Percentiles rank a stretch among this genome's conserved stretches.
These are phyloP conservation scores for Anableps anableps DNA, from an alignment of 2,797 vertebrate species.

Conservation along the genomic window DNA sequence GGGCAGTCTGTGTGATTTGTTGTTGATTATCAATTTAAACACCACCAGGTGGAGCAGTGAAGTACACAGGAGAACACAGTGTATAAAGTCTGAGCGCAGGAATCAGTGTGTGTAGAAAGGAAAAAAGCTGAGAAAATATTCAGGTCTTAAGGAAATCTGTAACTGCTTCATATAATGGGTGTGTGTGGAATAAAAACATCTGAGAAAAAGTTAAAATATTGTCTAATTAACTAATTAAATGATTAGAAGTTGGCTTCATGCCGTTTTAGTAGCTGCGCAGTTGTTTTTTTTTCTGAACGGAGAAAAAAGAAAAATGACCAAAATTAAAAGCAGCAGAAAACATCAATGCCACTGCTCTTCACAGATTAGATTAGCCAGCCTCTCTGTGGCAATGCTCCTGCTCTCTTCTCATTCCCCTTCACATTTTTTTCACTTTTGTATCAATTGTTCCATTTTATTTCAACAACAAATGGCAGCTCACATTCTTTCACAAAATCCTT, in stretches of 20 bases:
- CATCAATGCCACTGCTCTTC: not conserved
- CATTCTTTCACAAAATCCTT: conserved; percentile 9
- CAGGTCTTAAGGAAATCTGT: not conserved
- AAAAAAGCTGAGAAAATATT: not conserved
- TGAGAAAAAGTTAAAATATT: not conserved
- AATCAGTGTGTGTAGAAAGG: not conserved
- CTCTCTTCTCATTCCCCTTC: not conserved
- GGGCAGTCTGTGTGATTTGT: not conserved
- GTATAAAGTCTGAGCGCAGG: not conserved
- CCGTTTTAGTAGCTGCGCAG: too few species aligned
- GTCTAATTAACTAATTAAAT: not conserved
- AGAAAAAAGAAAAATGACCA: not conserved
- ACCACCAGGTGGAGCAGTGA: conserved; percentile 23
- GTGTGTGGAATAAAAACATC: not conserved
- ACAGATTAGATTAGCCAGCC: conserved; percentile 1
- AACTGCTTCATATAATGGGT: not conserved
- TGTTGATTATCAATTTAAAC: conserved; percentile 3
- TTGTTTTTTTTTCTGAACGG: not conserved
- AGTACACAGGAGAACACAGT: not conserved
- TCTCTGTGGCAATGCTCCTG: conserved; percentile 6
- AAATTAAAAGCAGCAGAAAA: conserved; percentile 7
- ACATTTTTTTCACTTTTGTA: conserved; percentile 13
- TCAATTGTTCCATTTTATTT: conserved; percentile 16
- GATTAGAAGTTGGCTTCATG: too few species aligned
- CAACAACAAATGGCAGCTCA: conserved; percentile 9